Evolutionary conservation across 2,113 vertebrate species (phyloP), one percentile per base, ranked within the genome.

Genomic region (Serinus canaria): DNA sequence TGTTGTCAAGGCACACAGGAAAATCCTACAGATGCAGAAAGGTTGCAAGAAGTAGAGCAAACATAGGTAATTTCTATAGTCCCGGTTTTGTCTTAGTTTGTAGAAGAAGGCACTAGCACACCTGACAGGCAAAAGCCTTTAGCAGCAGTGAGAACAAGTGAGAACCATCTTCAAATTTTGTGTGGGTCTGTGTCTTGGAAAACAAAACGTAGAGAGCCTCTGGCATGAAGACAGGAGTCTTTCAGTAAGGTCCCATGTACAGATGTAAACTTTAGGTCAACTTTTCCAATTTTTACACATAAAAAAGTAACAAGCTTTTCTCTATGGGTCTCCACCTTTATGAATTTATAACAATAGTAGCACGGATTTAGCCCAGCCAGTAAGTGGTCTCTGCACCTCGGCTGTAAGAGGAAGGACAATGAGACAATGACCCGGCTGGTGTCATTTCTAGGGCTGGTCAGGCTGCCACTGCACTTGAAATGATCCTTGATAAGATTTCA

Each of bases 401-500:
- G 2, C 13, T 74, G 28, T 89, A 52, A 58, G 22, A 52, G 55
- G 17, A 37, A 60, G 31, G 53, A 63, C 64, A 74, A 8, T 74
- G 64, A 28, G 53, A 63, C 64, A 74, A 8, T 74, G 79, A 80
- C 56, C 49, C 21, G 35, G 44, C 44, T 64, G 37, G 75, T 83
- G 82, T 81, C 20, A 60, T 49, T 94, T 80, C 64, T 37, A 33
- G 5, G 3, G 55, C 90, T 4, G 5, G 41, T 41, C 52, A 77
- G 55, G 73, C 79, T 86, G 72, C 87, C 12, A 27, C 60, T 77
- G 68, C 75, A 43, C 64, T 90, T 80, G 46, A 86, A 92, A 44
- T 74, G 79, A 95, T 93, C 85, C 68, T 88, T 84, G 94, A 92
- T 87, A 90, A 96, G 56, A 90, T 90, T 87, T 93, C 28, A 60